Evolutionary conservation across 2,797 vertebrate genomes (phyloP), one percentile per base, ranked within the genome.

Genomic region (Lemur catta): DNA sequence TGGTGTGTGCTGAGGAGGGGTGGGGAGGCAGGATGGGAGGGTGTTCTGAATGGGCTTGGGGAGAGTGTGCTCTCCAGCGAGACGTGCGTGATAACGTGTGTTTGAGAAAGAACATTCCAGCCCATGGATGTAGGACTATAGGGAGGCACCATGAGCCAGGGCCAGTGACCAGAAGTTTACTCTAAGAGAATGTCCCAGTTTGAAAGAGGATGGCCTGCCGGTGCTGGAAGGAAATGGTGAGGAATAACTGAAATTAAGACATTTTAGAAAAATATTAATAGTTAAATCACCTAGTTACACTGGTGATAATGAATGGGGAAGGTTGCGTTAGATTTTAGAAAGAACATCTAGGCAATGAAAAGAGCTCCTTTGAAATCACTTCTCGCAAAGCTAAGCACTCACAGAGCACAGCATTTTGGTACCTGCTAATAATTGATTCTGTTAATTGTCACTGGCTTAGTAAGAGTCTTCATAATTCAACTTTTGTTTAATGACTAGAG

Each of bases 381-480:
- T 84, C 35, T 46, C 48, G 22, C 22, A 4, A 12, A 52, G 65
- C 75, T 30, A 46, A 67, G 55, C 4, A 1, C 57, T 72, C 18
- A 1, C 24, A 50, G 35, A 79, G 48, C 17, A 5, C 38, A 35
- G 63, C 17, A 0, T 50, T 79, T 13, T 5, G 57, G 85, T 41
- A 59, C 90, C 46, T 84, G 78, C 67, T 48, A 20, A 57, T n/a
- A 30, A 75, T n/a, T n/a, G 3, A 33, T 82, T 97, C 84, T 63
- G n/a, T 91, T 97, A 84, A 95, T 74, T 97, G 95, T 76, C 46
- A n/a, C 79, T 35, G 61, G 93, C 72, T 96, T 96, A 81, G 93
- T 48, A 91, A 71, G 14, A 43, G 55, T 71, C 93, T 95, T 81
- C 86, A 89, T 96, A 89, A 81, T 87, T 97, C 91, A 76, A 57